Evolutionary conservation across 2,113 vertebrate genomes (phyloP).

Genomic region (Periophthalmus modestus): DNA sequence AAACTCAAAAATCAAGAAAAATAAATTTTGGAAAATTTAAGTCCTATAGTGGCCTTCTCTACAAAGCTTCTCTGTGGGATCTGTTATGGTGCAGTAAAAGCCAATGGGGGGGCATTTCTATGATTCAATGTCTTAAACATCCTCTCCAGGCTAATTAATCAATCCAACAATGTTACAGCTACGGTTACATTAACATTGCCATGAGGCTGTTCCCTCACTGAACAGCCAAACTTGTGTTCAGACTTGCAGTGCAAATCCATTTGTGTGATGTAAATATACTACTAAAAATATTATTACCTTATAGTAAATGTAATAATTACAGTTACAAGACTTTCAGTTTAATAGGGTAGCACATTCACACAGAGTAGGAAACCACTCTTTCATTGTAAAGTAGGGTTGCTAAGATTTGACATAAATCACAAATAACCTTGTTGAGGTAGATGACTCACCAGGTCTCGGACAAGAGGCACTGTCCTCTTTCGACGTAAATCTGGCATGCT

Average conservation of each 20-base stretch:
- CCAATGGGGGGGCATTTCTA: conserved; percentile 43
- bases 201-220: conserved; percentile 18
- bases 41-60: conserved; percentile 44
- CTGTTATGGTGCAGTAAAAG: conserved; percentile 65
- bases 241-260: conserved; percentile 26
- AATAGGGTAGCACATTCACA: conserved; percentile 39
- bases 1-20: too few species aligned
- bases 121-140: conserved; percentile 47
- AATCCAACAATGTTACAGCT: conserved; percentile 34
- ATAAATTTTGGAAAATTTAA: not conserved
- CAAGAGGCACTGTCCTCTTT: conserved; percentile 94
- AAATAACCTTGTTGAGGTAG: conserved; percentile 70
- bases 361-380: conserved; percentile 34
- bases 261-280: not conserved
- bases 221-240: conserved; percentile 9
- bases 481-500: conserved; percentile 98
- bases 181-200: conserved; percentile 37
- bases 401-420: conserved; percentile 70
- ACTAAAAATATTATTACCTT: not conserved
- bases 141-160: conserved; percentile 55
- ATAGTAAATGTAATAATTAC: not conserved
- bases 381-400: conserved; percentile 49
- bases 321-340: not conserved
- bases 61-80: conserved; percentile 54
- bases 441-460: conserved; percentile 94